These are phyloP conservation scores for Lasiurus borealis DNA, from an alignment of 2,113 vertebrate genomes.

Conservation along the genomic window DNA sequence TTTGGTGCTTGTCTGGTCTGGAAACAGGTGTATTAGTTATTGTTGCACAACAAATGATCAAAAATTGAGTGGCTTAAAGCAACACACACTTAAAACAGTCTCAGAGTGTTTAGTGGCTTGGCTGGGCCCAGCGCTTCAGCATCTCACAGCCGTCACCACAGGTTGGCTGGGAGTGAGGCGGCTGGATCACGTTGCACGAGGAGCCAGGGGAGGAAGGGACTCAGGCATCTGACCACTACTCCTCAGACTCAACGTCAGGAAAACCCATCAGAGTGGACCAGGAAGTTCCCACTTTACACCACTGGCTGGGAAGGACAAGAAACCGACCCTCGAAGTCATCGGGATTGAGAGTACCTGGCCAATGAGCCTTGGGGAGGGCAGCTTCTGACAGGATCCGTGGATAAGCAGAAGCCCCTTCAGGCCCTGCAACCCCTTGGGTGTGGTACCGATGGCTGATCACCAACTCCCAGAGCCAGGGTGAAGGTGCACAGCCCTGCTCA, in stretches of 20 bases:
- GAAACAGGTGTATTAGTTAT: neutral
- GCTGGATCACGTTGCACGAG: too few species aligned
- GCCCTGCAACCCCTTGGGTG: neutral
- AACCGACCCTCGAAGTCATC: rapidly evolving
- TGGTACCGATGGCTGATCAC: rapidly evolving
- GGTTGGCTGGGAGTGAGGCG: neutral
- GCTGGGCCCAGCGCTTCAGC: neutral
- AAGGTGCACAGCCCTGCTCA: neutral
- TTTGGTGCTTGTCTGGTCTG: neutral
- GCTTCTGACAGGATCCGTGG: neutral
- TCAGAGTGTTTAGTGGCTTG: neutral
- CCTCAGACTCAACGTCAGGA: neutral
- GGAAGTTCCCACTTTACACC: neutral
- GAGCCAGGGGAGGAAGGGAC: neutral
- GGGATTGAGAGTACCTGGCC: neutral
- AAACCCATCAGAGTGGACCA: neutral
- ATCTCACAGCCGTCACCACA: too few species aligned
- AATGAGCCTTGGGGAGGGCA: neutral
- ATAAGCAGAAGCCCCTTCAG: too few species aligned
- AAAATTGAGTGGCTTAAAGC: neutral
- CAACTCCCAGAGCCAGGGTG: rapidly evolving
- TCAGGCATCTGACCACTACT: neutral
- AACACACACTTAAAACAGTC: neutral
- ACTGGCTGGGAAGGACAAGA: neutral
- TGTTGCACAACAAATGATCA: neutral